Base-by-base conservation (phyloP, 2,797 vertebrate species). In the Ara ararauna region DNA sequence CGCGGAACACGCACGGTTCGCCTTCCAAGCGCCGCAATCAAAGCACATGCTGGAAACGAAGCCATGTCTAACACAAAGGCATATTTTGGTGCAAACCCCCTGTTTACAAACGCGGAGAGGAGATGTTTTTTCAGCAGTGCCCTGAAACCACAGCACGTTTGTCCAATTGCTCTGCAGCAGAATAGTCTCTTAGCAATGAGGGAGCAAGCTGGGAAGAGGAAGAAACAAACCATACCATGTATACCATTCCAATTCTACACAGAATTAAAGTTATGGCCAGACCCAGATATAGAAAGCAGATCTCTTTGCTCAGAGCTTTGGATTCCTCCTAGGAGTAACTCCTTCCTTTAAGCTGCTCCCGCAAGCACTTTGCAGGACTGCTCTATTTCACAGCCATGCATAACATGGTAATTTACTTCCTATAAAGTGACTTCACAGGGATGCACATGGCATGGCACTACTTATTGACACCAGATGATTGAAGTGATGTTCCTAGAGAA, bases 371-470 rank as follows among this genome's bases (percentile, higher is more conserved):
- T 29, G 65, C 54, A 16, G 4, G 7, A 10, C 54, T 58, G 32
- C 32, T 58, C 9, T 58, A 34, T 23, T 58, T 58, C 54, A 58
- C 32, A 58, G 54, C 14, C 56, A 34, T 34, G 54, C 32, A 58
- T 24, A 34, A 44, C 9, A 13, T 3, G 20, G 3, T 23, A 14
- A 36, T 54, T 76, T 26, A 10, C 10, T 38, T 60, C 26, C 54
- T 23, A 34, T 17, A 12, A 87, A 56, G 27, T 8, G 42, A 23
- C 4, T 2, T 30, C 45, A 23, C 23, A 11, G 65, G 71, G 73
- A 44, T 40, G 68, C n/a, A 6, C 18, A 2, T 0, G 4, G 20
- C 29, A 2, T 0, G 30, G 60, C 54, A 20, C n/a, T 5, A 5
- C 75, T 70, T 13, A 48, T 2, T 19, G 54, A 29, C 64, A 26